Evolutionary conservation across 1,140 invertebrate species (phyloP).

Genomic region (Cyclina sinensis): DNA sequence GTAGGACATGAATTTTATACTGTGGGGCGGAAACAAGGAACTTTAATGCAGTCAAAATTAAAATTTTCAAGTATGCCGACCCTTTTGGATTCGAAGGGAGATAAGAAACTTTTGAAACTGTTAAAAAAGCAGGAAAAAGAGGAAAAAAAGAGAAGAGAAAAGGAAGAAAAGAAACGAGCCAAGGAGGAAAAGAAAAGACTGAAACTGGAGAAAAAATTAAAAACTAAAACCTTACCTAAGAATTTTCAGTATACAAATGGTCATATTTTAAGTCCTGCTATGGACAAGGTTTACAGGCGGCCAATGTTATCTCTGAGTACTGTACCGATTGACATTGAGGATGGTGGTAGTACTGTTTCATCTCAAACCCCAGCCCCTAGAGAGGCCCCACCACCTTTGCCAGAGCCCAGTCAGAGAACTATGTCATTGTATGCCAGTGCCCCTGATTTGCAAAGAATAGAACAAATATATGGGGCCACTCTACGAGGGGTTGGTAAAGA

Average conservation of each 20-base stretch:
- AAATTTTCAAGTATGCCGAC: conserved; percentile 81
- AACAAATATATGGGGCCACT: conserved; percentile 78
- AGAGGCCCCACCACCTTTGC: conserved; percentile 69
- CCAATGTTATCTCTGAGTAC: conserved; percentile 75
- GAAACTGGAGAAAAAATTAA: conserved; percentile 74
- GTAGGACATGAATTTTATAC: conserved; percentile 70
- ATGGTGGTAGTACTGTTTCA: conserved; percentile 58
- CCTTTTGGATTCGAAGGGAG: conserved; percentile 72
- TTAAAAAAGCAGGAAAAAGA: conserved; percentile 78
- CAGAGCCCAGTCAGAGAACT: conserved; percentile 68
- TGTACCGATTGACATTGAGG: conserved; percentile 81
- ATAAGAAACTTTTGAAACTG: conserved; percentile 78
- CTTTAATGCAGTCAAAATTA: conserved; percentile 69
- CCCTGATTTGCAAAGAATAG: conserved; percentile 77
- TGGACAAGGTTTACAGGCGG: conserved; percentile 77
- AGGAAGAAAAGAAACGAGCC: conserved; percentile 79
- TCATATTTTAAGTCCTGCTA: conserved; percentile 72
- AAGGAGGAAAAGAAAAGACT: conserved; percentile 77
- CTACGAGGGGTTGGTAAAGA: conserved; percentile 43
- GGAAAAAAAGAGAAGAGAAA: conserved; percentile 75
- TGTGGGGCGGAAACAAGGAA: conserved; percentile 45
- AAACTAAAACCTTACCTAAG: conserved; percentile 76
- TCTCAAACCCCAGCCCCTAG: conserved; percentile 67
- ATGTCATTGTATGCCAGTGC: conserved; percentile 77
- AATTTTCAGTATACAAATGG: conserved; percentile 72